Percentiles rank a stretch among this genome's conserved stretches.
phyloP scores from a whole-genome alignment of 2,113 vertebrate species.

The Passer domesticus region DNA sequence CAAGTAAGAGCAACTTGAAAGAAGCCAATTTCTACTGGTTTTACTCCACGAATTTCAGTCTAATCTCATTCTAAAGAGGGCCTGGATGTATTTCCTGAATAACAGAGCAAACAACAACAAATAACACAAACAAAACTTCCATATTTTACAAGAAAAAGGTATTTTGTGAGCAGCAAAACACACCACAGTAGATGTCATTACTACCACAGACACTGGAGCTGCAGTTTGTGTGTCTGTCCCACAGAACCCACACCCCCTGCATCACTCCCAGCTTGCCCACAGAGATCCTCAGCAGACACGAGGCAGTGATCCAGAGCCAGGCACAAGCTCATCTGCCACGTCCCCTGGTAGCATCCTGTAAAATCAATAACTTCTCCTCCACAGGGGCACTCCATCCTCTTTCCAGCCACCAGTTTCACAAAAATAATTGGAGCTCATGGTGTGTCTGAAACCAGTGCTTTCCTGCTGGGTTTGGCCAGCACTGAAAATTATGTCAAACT shows the following conservation, averaged over 20 bases:
- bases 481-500: background rate
- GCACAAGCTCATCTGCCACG: background rate
- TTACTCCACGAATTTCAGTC: background rate
- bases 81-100: background rate
- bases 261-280: background rate
- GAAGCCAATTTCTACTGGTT: background rate
- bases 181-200: background rate
- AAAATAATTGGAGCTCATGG: background rate
- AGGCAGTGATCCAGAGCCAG: background rate
- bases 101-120: background rate
- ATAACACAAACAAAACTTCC: background rate
- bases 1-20: background rate
- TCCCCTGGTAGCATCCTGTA: background rate
- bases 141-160: background rate
- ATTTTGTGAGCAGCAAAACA: background rate
- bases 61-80: background rate
- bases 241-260: accelerated
- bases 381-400: background rate
- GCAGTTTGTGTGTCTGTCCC: background rate
- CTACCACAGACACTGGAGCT: background rate
- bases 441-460: accelerated
- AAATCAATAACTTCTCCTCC: background rate
- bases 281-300: background rate
- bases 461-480: background rate
- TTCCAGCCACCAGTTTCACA: background rate